phyloP scores from a whole-genome alignment of 2,113 vertebrate species.

The Climacteris rufus region DNA sequence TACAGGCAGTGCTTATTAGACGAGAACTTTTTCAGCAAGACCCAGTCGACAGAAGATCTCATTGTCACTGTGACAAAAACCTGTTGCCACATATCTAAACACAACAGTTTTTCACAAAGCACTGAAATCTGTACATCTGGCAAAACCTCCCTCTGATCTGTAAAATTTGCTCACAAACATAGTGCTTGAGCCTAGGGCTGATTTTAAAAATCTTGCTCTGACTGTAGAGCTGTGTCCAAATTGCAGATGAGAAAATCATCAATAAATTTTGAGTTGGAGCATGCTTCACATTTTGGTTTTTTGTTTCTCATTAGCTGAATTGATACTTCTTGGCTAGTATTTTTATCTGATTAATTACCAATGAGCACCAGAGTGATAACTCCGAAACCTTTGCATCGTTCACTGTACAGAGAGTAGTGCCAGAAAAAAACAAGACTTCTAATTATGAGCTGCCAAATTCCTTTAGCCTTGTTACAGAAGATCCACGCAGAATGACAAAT shows the following conservation, averaged over 20 bases:
- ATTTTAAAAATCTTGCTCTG: neutral
- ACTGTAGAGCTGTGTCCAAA: neutral
- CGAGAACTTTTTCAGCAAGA: neutral
- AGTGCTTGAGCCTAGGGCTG: neutral
- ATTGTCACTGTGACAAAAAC: conserved; percentile 43
- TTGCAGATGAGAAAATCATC: neutral
- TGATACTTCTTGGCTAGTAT: conserved; percentile 10
- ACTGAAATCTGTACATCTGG: conserved; percentile 1
- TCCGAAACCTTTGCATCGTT: neutral
- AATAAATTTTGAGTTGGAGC: neutral
- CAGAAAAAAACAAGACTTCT: conserved; percentile 22
- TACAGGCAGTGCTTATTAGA: neutral
- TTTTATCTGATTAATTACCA: conserved; percentile 34
- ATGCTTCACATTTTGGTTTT: neutral
- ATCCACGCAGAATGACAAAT: conserved; percentile 40
- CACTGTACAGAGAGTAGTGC: neutral
- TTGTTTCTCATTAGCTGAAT: neutral
- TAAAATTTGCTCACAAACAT: neutral
- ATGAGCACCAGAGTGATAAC: neutral
- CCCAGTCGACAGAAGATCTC: conserved; percentile 6
- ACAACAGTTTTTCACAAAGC: neutral
- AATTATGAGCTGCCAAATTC: conserved; percentile 38
- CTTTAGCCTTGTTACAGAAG: conserved; percentile 26
- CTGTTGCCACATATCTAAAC: conserved; percentile 40
- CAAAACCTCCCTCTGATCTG: conserved; percentile 4